These are phyloP conservation scores for Alviniconcha strummeri DNA, from an alignment of 2,888 invertebrate genomes.

Conservation along the genomic window DNA sequence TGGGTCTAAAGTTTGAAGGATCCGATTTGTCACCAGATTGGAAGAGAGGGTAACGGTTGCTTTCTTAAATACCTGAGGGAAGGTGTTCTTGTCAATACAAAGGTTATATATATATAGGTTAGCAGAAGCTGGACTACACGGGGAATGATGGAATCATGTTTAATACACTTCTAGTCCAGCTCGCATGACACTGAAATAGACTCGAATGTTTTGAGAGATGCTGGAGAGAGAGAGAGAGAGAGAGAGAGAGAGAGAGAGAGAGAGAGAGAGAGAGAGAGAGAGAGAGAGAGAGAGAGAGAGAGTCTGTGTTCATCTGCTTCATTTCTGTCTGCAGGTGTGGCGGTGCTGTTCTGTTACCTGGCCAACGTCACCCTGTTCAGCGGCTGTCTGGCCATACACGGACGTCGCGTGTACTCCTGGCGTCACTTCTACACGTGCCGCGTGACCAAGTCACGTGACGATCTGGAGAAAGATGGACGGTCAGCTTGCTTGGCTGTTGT, in stretches of 20 bases:
- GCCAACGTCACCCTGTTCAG: conserved; percentile 62
- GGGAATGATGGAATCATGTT: conserved; percentile 4
- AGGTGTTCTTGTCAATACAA: too few relatives aligned
- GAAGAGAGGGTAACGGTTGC: too few relatives aligned
- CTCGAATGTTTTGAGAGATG: conserved; percentile 31
- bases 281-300: too few relatives aligned
- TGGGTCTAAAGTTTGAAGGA: too few relatives aligned
- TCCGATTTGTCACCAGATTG: too few relatives aligned
- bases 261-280: too few relatives aligned
- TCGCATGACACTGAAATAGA: conserved; percentile 26
- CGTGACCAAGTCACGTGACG: conserved; percentile 41
- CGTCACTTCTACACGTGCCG: conserved; percentile 56
- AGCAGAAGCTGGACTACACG: conserved; percentile 36
- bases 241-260: too few relatives aligned
- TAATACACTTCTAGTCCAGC: conserved; percentile 18
- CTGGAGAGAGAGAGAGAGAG: conserved; percentile 27
- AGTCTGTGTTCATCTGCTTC: too few relatives aligned
- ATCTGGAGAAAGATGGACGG: conserved; percentile 40
- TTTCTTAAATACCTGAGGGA: too few relatives aligned
- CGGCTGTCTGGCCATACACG: conserved; percentile 62
- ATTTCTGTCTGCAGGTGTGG: conserved; percentile 49
- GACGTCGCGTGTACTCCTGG: conserved; percentile 48
- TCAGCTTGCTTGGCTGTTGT: conserved; percentile 64
- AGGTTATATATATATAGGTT: too few relatives aligned
- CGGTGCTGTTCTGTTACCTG: conserved; percentile 64